These are phyloP conservation scores for Thaumetopoea pityocampa DNA, from an alignment of 1,140 invertebrate genomes.

Conservation along the genomic window DNA sequence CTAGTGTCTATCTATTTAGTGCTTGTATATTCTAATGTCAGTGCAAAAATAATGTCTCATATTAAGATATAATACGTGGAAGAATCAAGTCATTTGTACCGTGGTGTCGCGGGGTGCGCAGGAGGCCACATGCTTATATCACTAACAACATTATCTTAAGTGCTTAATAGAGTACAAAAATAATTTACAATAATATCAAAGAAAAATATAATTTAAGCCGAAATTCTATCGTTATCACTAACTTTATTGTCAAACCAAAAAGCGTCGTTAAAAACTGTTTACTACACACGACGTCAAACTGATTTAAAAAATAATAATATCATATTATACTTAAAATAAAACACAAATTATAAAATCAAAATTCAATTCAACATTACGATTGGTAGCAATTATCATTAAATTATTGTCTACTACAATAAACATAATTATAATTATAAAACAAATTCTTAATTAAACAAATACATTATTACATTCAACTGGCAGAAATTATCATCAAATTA, in stretches of 20 bases:
- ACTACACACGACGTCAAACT: conserved; percentile 10
- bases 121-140: conserved; percentile 30
- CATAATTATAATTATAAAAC: not conserved
- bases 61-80: conserved; percentile 65
- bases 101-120: conserved; percentile 32
- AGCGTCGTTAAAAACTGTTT: conserved; percentile 10
- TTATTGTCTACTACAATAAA: not conserved
- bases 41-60: conserved; percentile 68
- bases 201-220: conserved; percentile 7
- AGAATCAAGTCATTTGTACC: conserved; percentile 53
- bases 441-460: conserved; percentile 6
- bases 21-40: conserved; percentile 49
- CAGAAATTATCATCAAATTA: conserved; percentile 26
- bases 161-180: conserved; percentile 2
- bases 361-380: conserved; percentile 45
- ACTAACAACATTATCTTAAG: conserved; percentile 3
- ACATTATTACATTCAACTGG: conserved; percentile 45
- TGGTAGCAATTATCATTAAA: conserved; percentile 23
- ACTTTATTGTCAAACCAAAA: conserved; percentile 18
- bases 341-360: conserved; percentile 27
- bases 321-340: conserved; percentile 29
- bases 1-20: conserved; percentile 31
- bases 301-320: conserved; percentile 23
- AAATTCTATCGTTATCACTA: conserved; percentile 13
- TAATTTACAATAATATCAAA: not conserved